Conservation (phyloP, 2,113 vertebrate genomes). For the Dermatemys mawii region DNA sequence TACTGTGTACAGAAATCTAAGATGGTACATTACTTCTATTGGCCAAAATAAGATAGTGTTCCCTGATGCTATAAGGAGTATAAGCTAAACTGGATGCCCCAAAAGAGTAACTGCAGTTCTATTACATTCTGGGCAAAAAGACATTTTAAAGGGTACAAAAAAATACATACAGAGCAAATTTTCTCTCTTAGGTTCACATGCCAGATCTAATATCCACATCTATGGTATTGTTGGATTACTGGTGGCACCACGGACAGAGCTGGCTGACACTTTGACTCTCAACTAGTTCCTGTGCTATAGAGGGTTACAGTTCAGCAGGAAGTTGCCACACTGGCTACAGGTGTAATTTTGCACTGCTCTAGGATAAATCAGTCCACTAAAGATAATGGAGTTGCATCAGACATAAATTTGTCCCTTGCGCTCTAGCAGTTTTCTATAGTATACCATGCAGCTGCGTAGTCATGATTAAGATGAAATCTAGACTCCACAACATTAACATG, state of each 20-base stretch:
- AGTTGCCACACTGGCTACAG: fast-evolving
- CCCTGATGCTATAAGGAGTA: too few relatives aligned
- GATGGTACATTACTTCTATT: not conserved
- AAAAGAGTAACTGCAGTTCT: not conserved
- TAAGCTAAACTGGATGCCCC: not conserved
- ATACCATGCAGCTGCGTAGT: not conserved
- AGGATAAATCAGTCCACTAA: not conserved
- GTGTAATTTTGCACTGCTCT: not conserved
- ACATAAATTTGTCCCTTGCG: fast-evolving
- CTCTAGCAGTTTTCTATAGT: not conserved
- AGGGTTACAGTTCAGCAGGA: not conserved
- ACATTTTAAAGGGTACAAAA: not conserved
- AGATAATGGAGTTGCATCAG: not conserved
- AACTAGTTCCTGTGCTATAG: too few relatives aligned
- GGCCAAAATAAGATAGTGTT: not conserved
- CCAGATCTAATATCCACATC: not conserved
- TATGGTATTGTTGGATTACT: not conserved
- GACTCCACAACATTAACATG: not conserved
- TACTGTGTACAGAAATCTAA: not conserved
- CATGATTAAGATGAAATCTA: not conserved
- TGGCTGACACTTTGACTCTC: not conserved
- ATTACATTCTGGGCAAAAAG: not conserved
- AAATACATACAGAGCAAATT: not conserved
- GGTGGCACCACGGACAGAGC: not conserved
- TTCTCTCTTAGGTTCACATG: not conserved